phyloP scores from a whole-genome alignment of 2,888 invertebrate species.

The Temnothorax ravouxi region DNA sequence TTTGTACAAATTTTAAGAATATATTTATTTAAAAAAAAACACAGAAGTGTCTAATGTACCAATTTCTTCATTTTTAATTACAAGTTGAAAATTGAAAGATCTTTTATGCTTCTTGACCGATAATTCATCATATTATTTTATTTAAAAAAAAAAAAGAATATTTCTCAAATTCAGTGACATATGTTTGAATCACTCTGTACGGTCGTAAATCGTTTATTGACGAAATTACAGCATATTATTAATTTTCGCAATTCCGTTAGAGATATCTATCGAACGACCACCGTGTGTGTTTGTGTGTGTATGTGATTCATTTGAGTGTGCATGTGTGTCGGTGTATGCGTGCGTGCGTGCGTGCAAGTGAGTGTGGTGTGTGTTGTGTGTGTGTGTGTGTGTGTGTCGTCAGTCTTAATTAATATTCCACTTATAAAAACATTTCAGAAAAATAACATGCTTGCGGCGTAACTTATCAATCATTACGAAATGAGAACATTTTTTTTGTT shows the following conservation, averaged over 20 bases:
- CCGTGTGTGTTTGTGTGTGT: not conserved
- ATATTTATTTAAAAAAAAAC: not conserved
- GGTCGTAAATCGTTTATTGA: conserved; percentile 13
- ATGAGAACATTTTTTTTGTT: conserved; percentile 14
- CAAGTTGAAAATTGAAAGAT: not conserved
- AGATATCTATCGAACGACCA: conserved; percentile 4
- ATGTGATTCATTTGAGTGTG: not conserved
- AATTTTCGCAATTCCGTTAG: conserved; percentile 30
- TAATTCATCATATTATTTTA: not conserved
- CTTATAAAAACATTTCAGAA: conserved; percentile 27
- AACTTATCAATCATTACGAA: conserved; percentile 33
- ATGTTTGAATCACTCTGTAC: conserved; percentile 34
- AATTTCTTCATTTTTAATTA: not conserved
- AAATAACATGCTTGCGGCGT: conserved; percentile 37
- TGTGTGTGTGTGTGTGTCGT: not conserved
- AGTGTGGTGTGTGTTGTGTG: not conserved
- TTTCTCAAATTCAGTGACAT: not conserved
- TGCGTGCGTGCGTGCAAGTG: not conserved
- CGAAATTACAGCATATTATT: conserved; percentile 19
- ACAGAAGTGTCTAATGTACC: not conserved
- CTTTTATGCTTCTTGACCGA: not conserved
- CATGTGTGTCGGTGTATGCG: not conserved
- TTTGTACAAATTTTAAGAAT: conserved; percentile 5
- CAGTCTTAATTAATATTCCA: conserved; percentile 24
- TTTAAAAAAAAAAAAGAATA: not conserved